These are phyloP conservation scores for Ramphastos sulfuratus DNA, from an alignment of 2,113 vertebrate species.

Conservation along the genomic window DNA sequence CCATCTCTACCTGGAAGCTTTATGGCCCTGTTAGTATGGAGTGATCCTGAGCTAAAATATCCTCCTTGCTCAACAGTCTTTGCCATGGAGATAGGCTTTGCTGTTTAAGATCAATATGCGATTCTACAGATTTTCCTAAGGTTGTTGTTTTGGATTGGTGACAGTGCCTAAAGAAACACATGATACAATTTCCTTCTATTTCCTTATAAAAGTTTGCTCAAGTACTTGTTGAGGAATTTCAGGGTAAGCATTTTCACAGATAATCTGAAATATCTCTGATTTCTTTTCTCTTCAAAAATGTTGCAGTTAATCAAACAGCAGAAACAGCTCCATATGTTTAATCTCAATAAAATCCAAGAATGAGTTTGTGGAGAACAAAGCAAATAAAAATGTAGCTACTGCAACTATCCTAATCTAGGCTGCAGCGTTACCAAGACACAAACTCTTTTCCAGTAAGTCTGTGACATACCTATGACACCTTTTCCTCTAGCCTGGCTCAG, in stretches of 20 bases:
- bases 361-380: not conserved
- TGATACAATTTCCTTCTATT: slow-evolving; percentile 13
- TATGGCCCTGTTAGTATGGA: not conserved
- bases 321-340: not conserved
- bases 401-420: not conserved
- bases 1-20: not conserved
- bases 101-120: not conserved
- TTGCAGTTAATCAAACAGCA: slow-evolving; percentile 10
- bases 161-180: slow-evolving; percentile 15
- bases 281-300: slow-evolving; percentile 2
- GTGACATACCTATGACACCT: not conserved
- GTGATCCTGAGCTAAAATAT: not conserved
- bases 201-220: not conserved
- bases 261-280: slow-evolving; percentile 39
- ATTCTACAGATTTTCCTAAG: not conserved
- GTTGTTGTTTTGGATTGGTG: not conserved
- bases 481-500: not conserved
- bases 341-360: slow-evolving; percentile 19
- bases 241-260: slow-evolving; percentile 16
- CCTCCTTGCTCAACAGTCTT: not conserved
- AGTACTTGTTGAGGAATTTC: slow-evolving; percentile 26
- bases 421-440: not conserved
- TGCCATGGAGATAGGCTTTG: not conserved
- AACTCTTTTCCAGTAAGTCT: not conserved
- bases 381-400: not conserved